phyloP scores from a whole-genome alignment of 37 sponge, comb jelly and placozoan species.

The Aplysina aerophoba region DNA sequence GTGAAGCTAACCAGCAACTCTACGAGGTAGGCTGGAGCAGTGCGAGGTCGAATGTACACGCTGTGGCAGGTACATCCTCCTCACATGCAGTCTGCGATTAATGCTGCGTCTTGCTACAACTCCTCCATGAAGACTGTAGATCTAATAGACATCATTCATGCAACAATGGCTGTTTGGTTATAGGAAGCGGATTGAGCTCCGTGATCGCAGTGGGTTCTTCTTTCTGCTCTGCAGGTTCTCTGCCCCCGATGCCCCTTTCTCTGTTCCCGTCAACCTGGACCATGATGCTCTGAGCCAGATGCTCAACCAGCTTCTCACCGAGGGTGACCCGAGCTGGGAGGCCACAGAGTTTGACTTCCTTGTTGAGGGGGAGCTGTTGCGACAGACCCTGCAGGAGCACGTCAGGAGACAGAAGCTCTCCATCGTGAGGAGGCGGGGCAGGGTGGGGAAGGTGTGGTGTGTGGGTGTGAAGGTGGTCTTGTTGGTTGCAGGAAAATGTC shows the following conservation, averaged over 20 bases:
- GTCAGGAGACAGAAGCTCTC: conserved; percentile 29
- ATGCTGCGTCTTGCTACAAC: too few species aligned
- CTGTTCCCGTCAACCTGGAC: conserved; percentile 55
- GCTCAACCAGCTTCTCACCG: conserved; percentile 50
- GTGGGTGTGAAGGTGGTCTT: not conserved
- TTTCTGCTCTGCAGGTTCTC: conserved; percentile 43
- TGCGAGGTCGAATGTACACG: too few species aligned
- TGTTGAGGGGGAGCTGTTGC: conserved; percentile 61
- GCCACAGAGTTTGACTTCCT: conserved; percentile 72
- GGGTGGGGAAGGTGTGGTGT: not conserved
- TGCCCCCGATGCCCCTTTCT: conserved; percentile 65
- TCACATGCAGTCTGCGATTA: too few species aligned
- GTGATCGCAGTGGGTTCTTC: too few species aligned
- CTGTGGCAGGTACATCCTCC: too few species aligned
- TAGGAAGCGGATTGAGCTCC: too few species aligned
- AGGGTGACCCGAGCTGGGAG: not conserved
- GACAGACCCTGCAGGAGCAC: conserved; percentile 42
- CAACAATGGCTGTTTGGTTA: too few species aligned
- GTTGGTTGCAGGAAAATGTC: conserved; percentile 62
- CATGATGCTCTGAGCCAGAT: conserved; percentile 49
- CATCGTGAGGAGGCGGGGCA: conserved; percentile 15
- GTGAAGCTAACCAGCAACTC: conserved; percentile 29
- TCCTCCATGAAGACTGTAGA: too few species aligned
- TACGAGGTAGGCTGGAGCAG: not conserved
- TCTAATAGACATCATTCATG: too few species aligned